Base-by-base conservation (phyloP, 2,888 invertebrate species). In the Marronus borbonicus region DNA sequence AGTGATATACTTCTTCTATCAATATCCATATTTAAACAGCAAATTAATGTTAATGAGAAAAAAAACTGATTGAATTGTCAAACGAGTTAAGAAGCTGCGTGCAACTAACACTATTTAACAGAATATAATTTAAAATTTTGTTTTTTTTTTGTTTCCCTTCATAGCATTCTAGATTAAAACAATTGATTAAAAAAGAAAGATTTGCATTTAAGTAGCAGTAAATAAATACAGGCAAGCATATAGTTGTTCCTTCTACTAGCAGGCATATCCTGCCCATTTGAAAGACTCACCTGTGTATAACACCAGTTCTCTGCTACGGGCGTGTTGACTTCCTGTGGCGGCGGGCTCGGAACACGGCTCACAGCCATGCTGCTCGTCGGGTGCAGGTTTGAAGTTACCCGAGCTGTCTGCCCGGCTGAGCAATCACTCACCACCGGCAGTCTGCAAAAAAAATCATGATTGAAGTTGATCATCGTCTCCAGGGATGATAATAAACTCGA, bases 291-390 rank as follows among this genome's bases (percentile, higher is more conserved):
- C 96, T 98, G 98, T 89, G 99, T 99, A 90, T 98, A 99, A 93
- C 99, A 99, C 99, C 99, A 99, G 92, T 98, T 99, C 91, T 99
- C 99, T 81, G 99, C 99, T 85, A 98, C 98, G 87, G 99, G 98
- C 88, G 97, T 97, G 91, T 96, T 96, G 89, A 95, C 96, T 94
- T 97, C 97, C 90, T 96, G 96, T 88, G 97, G 94, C 86, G 96
- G 95, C 89, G 97, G 97, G 91, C 97, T 97, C 88, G 98, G 97
- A 89, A 98, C 97, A 88, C 97, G 94, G 92, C 97, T 96, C 90
- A 97, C 97, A 92, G 97, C 96, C 96, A 96, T 96, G 91, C 95
- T 95, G 93, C 94, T 95, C 91, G 95, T 95, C 91, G 93, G 92
- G 90, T 93, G 93, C 90, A 92, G 92, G 90, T 93, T 93, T 88